Conservation (phyloP, 2,113 vertebrate genomes). For the Bufo gargarizans region DNA sequence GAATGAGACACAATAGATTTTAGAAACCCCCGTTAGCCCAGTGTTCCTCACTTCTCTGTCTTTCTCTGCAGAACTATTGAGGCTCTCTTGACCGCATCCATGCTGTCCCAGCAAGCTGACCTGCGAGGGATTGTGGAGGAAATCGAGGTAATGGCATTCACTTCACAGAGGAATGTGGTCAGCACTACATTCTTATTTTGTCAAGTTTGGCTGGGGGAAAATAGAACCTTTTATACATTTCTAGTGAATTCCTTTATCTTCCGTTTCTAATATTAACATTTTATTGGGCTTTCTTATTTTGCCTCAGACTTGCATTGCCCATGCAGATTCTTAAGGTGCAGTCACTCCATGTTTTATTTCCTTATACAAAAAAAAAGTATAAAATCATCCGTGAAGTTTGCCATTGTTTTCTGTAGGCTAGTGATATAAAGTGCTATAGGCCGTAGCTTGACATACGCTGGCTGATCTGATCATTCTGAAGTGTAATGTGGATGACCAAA, state of each 20-base stretch:
- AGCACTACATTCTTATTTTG: neutral
- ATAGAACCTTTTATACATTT: neutral
- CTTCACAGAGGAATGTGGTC: neutral
- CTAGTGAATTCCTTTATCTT: neutral
- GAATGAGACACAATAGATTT: too few species aligned
- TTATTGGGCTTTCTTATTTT: neutral
- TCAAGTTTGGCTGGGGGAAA: neutral
- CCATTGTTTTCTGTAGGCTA: too few species aligned
- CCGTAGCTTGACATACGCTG: neutral
- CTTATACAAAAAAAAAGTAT: neutral
- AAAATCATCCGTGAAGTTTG: too few species aligned
- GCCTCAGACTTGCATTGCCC: neutral
- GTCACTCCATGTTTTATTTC: neutral
- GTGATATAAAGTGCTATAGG: neutral
- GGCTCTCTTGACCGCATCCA: slow-evolving; percentile 88
- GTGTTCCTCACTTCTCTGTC: slow-evolving; percentile 8
- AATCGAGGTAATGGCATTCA: slow-evolving; percentile 82
- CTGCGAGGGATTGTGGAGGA: slow-evolving; percentile 91
- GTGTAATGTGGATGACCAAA: neutral
- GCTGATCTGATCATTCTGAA: neutral
- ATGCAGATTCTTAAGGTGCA: neutral
- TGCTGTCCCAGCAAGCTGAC: slow-evolving; percentile 92
- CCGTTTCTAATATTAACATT: neutral
- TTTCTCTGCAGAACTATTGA: slow-evolving; percentile 81
- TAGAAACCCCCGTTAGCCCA: too few species aligned